Conservation (phyloP, 2,797 vertebrate genomes). For the Cygnus olor region DNA sequence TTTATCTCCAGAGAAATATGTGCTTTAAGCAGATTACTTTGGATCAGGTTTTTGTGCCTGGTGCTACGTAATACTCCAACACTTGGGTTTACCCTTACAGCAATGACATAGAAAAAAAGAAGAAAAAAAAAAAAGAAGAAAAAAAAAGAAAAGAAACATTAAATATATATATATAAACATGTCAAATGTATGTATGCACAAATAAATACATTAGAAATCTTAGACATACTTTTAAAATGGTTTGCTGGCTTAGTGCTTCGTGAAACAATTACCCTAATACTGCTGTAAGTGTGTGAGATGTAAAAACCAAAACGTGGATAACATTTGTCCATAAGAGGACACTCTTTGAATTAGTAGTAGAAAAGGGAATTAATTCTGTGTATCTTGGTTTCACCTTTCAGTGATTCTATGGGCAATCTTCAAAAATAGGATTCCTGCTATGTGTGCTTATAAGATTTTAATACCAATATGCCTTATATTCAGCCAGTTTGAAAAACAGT, state of each 20-base stretch:
- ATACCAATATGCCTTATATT: neutral
- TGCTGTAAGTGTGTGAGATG: neutral
- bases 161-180: neutral
- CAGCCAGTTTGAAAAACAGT: neutral
- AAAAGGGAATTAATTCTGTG: neutral
- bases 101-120: neutral
- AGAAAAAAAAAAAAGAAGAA: neutral
- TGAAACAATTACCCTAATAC: neutral
- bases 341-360: neutral
- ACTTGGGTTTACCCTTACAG: neutral
- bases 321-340: neutral
- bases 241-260: neutral
- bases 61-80: neutral
- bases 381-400: neutral
- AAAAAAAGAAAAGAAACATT: neutral
- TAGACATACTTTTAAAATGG: accelerated
- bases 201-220: neutral
- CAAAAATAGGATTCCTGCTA: neutral
- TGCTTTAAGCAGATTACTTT: neutral
- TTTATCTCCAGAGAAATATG: neutral
- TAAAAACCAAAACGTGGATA: neutral
- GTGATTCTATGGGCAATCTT: neutral
- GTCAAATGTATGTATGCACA: neutral
- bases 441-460: neutral
- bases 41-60: neutral